These are phyloP conservation scores for Boleophthalmus pectinirostris DNA, from an alignment of 2,113 vertebrate species.

Conservation along the genomic window DNA sequence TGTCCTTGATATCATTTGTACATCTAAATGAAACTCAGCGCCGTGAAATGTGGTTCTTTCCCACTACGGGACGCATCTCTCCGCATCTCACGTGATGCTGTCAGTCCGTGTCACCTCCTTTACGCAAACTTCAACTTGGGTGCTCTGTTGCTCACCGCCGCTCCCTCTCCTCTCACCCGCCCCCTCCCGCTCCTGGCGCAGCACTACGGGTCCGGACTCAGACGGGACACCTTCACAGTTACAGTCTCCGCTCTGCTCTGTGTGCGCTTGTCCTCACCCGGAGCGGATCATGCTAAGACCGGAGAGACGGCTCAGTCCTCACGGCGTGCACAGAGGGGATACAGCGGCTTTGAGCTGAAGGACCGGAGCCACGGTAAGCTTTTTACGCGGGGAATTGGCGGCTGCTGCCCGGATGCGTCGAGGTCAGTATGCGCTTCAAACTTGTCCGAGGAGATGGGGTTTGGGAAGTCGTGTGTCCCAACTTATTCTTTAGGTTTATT, in stretches of 20 bases:
- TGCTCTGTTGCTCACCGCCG: conserved; percentile 40
- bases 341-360: conserved; percentile 29
- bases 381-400: conserved; percentile 17
- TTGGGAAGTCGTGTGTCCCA: background rate
- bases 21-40: background rate
- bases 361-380: conserved; percentile 23
- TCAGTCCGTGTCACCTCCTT: conserved; percentile 27
- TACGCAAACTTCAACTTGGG: conserved; percentile 64
- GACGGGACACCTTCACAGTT: conserved; percentile 67
- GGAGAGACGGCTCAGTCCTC: conserved; percentile 2
- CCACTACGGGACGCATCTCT: background rate
- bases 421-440: conserved; percentile 53
- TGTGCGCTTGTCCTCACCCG: conserved; percentile 18
- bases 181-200: conserved; percentile 46
- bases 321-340: conserved; percentile 18
- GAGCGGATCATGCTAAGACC: conserved; percentile 29
- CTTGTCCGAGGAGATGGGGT: conserved; percentile 20
- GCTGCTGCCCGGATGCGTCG: background rate
- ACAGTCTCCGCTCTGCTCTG: conserved; percentile 13
- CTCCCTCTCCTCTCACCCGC: conserved; percentile 19
- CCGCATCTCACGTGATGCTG: background rate
- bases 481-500: background rate
- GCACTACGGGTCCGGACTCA: conserved; percentile 37
- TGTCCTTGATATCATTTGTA: background rate
- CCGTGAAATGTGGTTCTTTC: background rate